Base-by-base conservation (phyloP, 53 echinoderm and acorn worm genomes). In the Mesocentrotus franciscanus region DNA sequence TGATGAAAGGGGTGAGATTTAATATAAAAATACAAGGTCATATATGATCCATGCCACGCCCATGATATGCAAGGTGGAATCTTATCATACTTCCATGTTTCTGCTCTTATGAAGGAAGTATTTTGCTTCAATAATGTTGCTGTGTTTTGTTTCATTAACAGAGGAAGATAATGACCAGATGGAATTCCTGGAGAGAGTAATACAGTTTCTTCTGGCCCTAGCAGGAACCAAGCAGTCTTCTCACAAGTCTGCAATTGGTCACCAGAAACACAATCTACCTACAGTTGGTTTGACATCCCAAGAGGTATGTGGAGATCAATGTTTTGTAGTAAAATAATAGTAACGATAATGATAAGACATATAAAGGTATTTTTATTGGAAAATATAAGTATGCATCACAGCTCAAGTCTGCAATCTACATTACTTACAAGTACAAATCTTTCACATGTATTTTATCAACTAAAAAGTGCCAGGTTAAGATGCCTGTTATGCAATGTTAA, bases 251-350 rank as follows among this genome's bases (percentile, higher is more conserved):
- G 84, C 84, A 30, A 8, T 94, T 60, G 94, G 94, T 61, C 94
- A 94, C 94, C 61, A 60, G 34, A 83, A 36, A 83, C 94, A 26
- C 61, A 79, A 60, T 36, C 94, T 94, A 16, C 94, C 94, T 58
- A 20, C 81, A 20, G 64, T 83, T 34, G 84, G 94, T 56, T 49
- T 93, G 49, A 72, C 36, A 27, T 39, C 55, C 42, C 76, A 93
- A 33, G 36, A 94, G 78, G 94, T 84, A 93, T 56, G 62, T 92
- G 60, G 22, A 90, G 22, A 61, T 32, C 32, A 90, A 1, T 56
- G 57, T 39, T 83, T 16, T 33, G 0, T 0, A 81, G 39, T 39
- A 39, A 39, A 39, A 39, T 39, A 39, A 39, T 39, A 39, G 3
- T 39, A 39, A 39, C 3, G 3, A 6, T 49, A 49, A 6, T 49